Evolutionary conservation across 2,797 vertebrate genomes (phyloP).

Genomic region (Telmatherina bonti): DNA sequence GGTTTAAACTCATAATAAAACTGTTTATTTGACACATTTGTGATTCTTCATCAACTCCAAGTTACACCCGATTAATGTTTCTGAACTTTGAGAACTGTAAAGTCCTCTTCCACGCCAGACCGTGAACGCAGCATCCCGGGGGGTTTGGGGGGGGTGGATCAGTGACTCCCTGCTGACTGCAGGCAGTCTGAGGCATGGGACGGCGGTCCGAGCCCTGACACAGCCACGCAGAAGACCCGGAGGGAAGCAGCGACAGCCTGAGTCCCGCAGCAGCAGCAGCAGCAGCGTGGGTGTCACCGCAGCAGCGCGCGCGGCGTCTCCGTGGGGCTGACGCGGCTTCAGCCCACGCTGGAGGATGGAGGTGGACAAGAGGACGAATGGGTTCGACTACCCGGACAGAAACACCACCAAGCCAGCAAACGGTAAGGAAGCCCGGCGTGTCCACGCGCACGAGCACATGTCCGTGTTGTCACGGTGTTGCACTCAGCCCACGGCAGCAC

Average conservation of each 20-base stretch:
- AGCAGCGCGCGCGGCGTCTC: not conserved
- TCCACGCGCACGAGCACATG: not conserved
- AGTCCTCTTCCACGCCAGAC: constrained; percentile 19
- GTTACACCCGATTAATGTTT: not conserved
- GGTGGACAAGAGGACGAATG: constrained; percentile 80
- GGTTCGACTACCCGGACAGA: constrained; percentile 82
- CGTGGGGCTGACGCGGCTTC: constrained; percentile 49
- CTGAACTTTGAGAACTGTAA: not conserved
- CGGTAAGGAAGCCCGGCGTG: constrained; percentile 64
- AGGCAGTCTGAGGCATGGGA: constrained; percentile 65
- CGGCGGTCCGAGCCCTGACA: constrained; percentile 61
- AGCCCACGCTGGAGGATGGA: constrained; percentile 81
- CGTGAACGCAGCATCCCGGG: constrained; percentile 53
- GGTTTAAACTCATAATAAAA: no score
- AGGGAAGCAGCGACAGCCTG: constrained; percentile 25
- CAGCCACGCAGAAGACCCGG: constrained; percentile 27
- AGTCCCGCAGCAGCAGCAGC: not conserved
- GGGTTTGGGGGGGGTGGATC: constrained; percentile 73
- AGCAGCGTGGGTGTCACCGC: not conserved
- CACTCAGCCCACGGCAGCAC: not conserved
- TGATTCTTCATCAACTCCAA: not conserved
- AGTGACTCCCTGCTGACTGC: constrained; percentile 59
- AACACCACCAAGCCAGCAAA: constrained; percentile 74
- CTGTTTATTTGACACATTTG: no score
- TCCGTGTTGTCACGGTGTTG: not conserved